Base-by-base conservation (phyloP, 2,888 invertebrate genomes). In the Diadromus collaris region DNA sequence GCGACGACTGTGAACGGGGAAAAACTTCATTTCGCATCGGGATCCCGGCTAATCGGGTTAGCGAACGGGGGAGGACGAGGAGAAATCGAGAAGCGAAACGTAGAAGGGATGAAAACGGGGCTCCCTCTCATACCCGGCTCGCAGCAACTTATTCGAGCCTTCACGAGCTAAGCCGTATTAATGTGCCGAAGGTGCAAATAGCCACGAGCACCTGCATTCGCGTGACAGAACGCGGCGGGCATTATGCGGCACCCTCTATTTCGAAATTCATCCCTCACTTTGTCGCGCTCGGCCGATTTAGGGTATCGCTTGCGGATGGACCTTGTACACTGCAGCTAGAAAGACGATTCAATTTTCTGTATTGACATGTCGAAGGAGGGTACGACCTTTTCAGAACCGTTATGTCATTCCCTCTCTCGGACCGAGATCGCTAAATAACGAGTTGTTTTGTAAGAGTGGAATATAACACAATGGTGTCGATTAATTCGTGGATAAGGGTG, bases 11-110 rank as follows among this genome's bases (percentile, higher is more conserved):
- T 73, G 24, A 13, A 48, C 24, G 24, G 51, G 24, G 71, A 63
- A 54, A 80, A 80, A 79, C 79, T 76, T 78, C 77, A 63, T 83
- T 81, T 78, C 67, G 79, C 77, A 65, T 76, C 74, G 51, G 73
- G 58, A 80, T 78, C 67, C 61, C 51, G 27, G 75, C 41, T 82
- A 81, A 85, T 82, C 82, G 81, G 81, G 72, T 85, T 85, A 82
- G 67, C 64, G 63, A 67, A 81, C 71, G 71, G 63, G 70, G 79
- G 48, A 38, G 58, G 48, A 34, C 46, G 71, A 68, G 56, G 63
- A n/a, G 54, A 67, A 72, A 75, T 71, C 27, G 19, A 74, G 60
- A 48, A 56, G 56, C 27, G 56, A 27, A 56, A 56, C 16, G 29
- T 16, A 56, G 27, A 56, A 56, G n/a, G 56, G 56, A 34, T 19